These are phyloP conservation scores for Cryptocheilus praepositus DNA, from an alignment of 2,888 invertebrate genomes.

Conservation along the genomic window DNA sequence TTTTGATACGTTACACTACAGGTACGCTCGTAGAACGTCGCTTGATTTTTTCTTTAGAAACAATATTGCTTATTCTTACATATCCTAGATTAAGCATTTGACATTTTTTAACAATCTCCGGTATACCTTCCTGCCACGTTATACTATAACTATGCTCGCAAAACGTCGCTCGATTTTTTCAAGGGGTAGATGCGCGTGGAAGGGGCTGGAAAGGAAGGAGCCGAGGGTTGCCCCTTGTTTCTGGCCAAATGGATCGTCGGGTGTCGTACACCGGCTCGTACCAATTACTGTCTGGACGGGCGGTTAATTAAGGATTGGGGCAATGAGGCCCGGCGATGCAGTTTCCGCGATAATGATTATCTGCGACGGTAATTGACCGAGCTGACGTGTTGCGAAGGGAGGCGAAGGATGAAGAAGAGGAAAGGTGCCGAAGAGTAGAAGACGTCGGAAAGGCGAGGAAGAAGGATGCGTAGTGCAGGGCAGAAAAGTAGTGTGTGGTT, in stretches of 20 bases:
- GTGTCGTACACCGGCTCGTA: conserved; percentile 56
- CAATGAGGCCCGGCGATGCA: conserved; percentile 68
- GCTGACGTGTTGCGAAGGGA: conserved; percentile 49
- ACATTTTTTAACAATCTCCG: too few species aligned
- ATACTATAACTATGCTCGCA: too few species aligned
- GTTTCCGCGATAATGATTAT: conserved; percentile 70
- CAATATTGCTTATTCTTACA: too few species aligned
- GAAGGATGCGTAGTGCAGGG: conserved; percentile 7
- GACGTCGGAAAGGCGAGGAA: conserved; percentile 15
- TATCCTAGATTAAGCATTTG: too few species aligned
- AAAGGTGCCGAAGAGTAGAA: conserved; percentile 9
- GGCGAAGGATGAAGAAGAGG: conserved; percentile 34
- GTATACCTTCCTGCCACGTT: too few species aligned
- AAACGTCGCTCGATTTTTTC: too few species aligned
- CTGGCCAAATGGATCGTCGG: conserved; percentile 43
- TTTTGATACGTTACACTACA: too few species aligned
- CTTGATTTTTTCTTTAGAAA: too few species aligned
- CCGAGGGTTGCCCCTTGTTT: neutral
- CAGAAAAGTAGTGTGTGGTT: neutral
- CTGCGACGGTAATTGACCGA: conserved; percentile 67
- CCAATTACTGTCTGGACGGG: conserved; percentile 66
- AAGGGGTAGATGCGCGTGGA: too few species aligned
- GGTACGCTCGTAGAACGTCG: too few species aligned
- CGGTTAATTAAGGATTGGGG: conserved; percentile 70
- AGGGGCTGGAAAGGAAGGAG: too few species aligned